These are phyloP conservation scores for Eupithecia vulgata DNA, from an alignment of 2,888 invertebrate genomes.

Conservation along the genomic window DNA sequence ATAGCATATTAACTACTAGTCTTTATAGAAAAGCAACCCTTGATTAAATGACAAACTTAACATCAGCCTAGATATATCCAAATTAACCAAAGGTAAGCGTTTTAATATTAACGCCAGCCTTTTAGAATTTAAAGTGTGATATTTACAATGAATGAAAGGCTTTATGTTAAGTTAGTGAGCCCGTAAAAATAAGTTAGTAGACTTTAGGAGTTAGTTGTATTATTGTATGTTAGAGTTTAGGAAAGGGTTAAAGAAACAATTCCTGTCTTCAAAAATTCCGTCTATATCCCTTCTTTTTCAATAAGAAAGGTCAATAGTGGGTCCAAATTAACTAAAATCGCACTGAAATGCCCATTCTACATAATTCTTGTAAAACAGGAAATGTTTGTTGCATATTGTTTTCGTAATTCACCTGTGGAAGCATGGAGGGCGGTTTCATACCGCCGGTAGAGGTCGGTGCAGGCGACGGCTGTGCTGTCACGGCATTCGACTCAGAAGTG, in stretches of 20 bases:
- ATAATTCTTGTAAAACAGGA: background rate
- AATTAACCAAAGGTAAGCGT: background rate
- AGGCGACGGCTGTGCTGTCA: conserved; percentile 45
- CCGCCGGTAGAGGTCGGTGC: conserved; percentile 51
- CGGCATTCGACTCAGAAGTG: conserved; percentile 32
- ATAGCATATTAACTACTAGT: background rate
- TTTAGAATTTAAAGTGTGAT: background rate
- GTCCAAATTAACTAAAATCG: background rate
- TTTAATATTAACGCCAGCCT: background rate
- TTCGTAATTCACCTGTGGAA: conserved; percentile 58
- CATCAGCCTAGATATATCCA: background rate
- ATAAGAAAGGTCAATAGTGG: background rate
- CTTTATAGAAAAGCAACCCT: background rate
- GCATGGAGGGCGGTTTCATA: conserved; percentile 46
- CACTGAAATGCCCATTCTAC: background rate
- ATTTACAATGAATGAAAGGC: background rate
- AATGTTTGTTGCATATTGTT: background rate
- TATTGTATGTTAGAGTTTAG: conserved; percentile 6
- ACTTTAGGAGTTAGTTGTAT: background rate
- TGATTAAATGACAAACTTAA: background rate
- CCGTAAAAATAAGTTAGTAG: background rate
- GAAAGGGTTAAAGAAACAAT: background rate
- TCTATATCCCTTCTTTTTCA: background rate
- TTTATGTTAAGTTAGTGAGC: background rate
- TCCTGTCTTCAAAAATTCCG: background rate